Base-by-base conservation (phyloP, 64 coral and sea anemone genomes). In the Pocillopora verrucosa region DNA sequence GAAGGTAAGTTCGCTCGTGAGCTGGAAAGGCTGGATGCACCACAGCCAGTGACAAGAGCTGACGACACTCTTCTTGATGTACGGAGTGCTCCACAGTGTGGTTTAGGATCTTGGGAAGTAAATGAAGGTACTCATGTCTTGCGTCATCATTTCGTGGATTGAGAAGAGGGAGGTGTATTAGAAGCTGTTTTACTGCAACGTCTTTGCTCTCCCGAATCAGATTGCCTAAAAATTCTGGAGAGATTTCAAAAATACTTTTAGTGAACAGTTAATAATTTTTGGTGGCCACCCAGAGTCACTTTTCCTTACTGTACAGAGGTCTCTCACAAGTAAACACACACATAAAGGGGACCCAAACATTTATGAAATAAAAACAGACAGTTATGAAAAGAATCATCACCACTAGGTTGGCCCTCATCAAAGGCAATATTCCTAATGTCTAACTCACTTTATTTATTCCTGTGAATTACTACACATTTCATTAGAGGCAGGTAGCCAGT, bases 1-100 rank as follows among this genome's bases (percentile, higher is more conserved):
- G 89, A 16, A 99, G 87, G n/a, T 88, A 58, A n/a, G 76, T 99
- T 22, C 97, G 69, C 59, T 99, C 97, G 36, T 95, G 88, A 11
- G 86, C 88, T 2, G 94, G 97, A 68, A 99, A 99, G n/a, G 97
- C 97, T 16, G 97, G 97, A 68, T 99, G 97, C 59, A 99, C 97
- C 45, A 99, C 91, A 58, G 94, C 93, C 56, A 99, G 91, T 16
- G 97, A 99, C 65, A 99, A 86, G 16, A 99, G 88, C 75, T 99
- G 97, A 59, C 92, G 89, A 60, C 97, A 99, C 61, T 98, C 96
- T 56, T 98, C 96, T 78, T 95, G 93, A 59, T 98, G 96, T 0
- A 98, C 93, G 34, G 79, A 92, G 24, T 98, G 82, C 14, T 92
- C 82, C 25, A 95, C 90, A 65, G 93, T 89, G 58, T 98, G 93